Percentiles rank a stretch among this genome's conserved stretches.
Evolutionary conservation across 2,888 invertebrate species (phyloP).

Genomic region (Diabrotica balteata): DNA sequence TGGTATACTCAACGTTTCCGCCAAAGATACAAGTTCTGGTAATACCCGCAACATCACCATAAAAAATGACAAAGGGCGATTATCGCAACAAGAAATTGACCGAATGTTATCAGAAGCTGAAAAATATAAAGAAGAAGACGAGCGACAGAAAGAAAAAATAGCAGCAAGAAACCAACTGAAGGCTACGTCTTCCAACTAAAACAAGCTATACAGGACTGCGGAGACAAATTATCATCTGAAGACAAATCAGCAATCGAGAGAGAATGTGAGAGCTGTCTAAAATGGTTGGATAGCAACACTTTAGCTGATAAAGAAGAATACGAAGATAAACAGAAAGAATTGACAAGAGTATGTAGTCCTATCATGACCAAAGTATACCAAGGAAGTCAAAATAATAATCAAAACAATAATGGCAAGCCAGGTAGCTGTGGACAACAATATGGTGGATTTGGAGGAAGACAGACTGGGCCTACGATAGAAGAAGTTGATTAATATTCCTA

Average conservation of each 20-base stretch:
- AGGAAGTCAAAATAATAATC: slow-evolving; percentile 41
- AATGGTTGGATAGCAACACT: slow-evolving; percentile 74
- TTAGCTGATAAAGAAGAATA: slow-evolving; percentile 72
- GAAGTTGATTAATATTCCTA: slow-evolving; percentile 26
- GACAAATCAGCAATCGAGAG: slow-evolving; percentile 58
- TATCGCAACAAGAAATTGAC: slow-evolving; percentile 83
- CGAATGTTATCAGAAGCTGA: slow-evolving; percentile 80
- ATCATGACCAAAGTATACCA: slow-evolving; percentile 68
- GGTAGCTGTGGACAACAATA: slow-evolving; percentile 25
- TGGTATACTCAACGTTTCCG: slow-evolving; percentile 70
- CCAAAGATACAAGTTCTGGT: slow-evolving; percentile 67
- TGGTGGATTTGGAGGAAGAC: slow-evolving; percentile 25
- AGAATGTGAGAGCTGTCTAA: slow-evolving; percentile 68
- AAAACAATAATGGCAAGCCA: slow-evolving; percentile 40
- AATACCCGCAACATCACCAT: slow-evolving; percentile 79
- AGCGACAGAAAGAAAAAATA: slow-evolving; percentile 71
- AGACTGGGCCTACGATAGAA: slow-evolving; percentile 30
- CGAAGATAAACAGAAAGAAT: slow-evolving; percentile 66
- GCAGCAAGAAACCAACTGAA: slow-evolving; percentile 74
- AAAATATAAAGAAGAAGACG: slow-evolving; percentile 75
- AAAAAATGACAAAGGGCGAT: slow-evolving; percentile 81
- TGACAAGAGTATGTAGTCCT: slow-evolving; percentile 61
- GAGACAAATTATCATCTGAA: slow-evolving; percentile 67
- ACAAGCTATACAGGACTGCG: slow-evolving; percentile 72
- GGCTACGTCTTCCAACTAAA: slow-evolving; percentile 73